Evolutionary conservation across 2,888 invertebrate genomes (phyloP), one percentile per base, ranked within the genome.

Genomic region (Meliscaeva auricollis): DNA sequence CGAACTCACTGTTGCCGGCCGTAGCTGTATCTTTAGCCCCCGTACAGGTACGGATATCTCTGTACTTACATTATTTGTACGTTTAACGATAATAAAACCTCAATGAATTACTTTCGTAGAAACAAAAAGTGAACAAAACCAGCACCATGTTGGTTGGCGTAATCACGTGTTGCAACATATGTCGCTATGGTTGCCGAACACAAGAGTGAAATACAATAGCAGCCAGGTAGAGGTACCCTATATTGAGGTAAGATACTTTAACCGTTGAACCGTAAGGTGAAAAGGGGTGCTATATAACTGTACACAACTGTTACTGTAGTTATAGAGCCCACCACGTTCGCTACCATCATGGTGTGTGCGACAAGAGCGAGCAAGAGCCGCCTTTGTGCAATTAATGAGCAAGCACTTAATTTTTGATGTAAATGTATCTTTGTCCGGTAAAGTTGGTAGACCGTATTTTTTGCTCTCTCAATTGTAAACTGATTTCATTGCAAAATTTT

Each of bases 101-200:
- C 38, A 70, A 70, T 54, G 64, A 64, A 74, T 74, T 44, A 72
- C 41, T 38, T 58, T 62, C 20, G 41, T 41, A 44, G 32, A 58
- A 58, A 30, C 50, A 48, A 64, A 50, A 66, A 66, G 11, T 56
- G 30, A 69, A 38, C 38, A 70, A 56, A 35, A 41, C 20, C 60
- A 52, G 22, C 46, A 22, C 46, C 74, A 48, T 50, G 83, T 74
- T 83, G 78, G 83, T 74, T 83, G 78, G 79, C 79, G 84, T 75
- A 79, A 84, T 84, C 84, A 75, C 79, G 75, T 80, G 84, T 84
- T 84, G 80, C 84, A 58, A 84, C 84, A 84, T 80, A 84, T 84
- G 80, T 84, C 66, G 64, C 58, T 58, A 50, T 17, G 54, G 7
- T 17, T 17, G 56, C 44, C 22, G 30, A 50, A 52, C 62, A 44